phyloP scores from a whole-genome alignment of 2,113 vertebrate genomes.

The Toxotes chatareus region DNA sequence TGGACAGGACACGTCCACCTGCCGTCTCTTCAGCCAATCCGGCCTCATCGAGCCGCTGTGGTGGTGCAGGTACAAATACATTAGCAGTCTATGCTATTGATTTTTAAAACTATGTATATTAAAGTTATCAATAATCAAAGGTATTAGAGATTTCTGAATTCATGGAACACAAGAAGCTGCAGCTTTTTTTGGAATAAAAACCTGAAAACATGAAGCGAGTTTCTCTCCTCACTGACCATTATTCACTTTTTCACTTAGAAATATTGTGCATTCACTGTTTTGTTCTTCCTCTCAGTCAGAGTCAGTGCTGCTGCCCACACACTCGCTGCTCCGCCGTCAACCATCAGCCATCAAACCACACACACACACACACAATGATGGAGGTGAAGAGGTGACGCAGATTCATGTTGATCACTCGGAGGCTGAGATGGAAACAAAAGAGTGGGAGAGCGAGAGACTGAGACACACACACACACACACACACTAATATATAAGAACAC shows the following conservation, averaged over 20 bases:
- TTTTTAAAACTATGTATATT: too few species aligned
- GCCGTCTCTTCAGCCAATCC: too few species aligned
- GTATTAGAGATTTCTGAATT: too few species aligned
- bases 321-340: slow-evolving; percentile 21
- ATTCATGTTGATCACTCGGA: slow-evolving; percentile 46
- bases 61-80: too few species aligned
- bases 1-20: too few species aligned
- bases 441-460: slow-evolving; percentile 24
- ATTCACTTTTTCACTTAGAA: slow-evolving; percentile 29
- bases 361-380: slow-evolving; percentile 25
- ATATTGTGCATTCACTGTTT: slow-evolving; percentile 22
- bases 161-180: background rate
- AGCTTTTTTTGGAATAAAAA: background rate
- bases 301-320: slow-evolving; percentile 53
- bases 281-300: slow-evolving; percentile 30
- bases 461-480: background rate
- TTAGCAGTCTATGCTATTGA: too few species aligned
- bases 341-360: background rate
- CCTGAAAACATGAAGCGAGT: background rate
- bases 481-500: background rate
- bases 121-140: too few species aligned
- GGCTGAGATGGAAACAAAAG: slow-evolving; percentile 33
- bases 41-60: too few species aligned
- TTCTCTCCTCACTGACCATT: background rate
- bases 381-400: slow-evolving; percentile 59